phyloP scores from a whole-genome alignment of 1,140 invertebrate genomes.

The Nylanderia fulva region DNA sequence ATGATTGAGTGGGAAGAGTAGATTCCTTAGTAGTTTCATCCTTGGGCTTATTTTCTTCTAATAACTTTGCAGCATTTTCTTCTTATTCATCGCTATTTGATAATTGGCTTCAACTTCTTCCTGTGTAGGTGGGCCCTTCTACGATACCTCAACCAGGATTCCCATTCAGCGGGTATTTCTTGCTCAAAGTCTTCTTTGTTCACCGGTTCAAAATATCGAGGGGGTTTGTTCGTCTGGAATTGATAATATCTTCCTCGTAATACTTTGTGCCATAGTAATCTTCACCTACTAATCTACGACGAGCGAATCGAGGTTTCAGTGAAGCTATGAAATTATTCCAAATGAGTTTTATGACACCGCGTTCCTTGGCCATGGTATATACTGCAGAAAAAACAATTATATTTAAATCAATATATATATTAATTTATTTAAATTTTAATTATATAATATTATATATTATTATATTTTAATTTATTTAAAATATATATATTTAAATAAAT shows the following conservation, averaged over 20 bases:
- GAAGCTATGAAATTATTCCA: slow-evolving; percentile 88
- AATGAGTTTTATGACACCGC: slow-evolving; percentile 83
- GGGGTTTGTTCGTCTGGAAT: slow-evolving; percentile 87
- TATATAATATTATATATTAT: no score
- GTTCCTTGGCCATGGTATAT: slow-evolving; percentile 75
- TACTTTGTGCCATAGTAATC: slow-evolving; percentile 94
- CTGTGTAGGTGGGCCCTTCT: slow-evolving; percentile 89
- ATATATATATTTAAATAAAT: no score
- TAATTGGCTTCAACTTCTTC: slow-evolving; percentile 91
- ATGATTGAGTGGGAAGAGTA: not conserved
- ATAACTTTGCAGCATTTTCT: slow-evolving; percentile 89
- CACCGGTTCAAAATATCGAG: slow-evolving; percentile 90
- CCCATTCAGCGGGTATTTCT: slow-evolving; percentile 93
- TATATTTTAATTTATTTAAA: not conserved
- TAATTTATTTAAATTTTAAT: not conserved
- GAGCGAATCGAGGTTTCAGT: slow-evolving; percentile 85
- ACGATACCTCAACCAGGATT: slow-evolving; percentile 92
- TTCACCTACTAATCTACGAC: slow-evolving; percentile 86
- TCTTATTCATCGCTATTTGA: slow-evolving; percentile 90
- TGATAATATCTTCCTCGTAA: slow-evolving; percentile 90
- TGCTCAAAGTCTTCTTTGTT: slow-evolving; percentile 88
- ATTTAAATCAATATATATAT: no score
- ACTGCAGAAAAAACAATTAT: slow-evolving; percentile 3
- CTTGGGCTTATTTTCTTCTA: slow-evolving; percentile 84
- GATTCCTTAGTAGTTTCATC: not conserved